Conservation (phyloP, 2,888 invertebrate species). For the Pomacea canaliculata region DNA sequence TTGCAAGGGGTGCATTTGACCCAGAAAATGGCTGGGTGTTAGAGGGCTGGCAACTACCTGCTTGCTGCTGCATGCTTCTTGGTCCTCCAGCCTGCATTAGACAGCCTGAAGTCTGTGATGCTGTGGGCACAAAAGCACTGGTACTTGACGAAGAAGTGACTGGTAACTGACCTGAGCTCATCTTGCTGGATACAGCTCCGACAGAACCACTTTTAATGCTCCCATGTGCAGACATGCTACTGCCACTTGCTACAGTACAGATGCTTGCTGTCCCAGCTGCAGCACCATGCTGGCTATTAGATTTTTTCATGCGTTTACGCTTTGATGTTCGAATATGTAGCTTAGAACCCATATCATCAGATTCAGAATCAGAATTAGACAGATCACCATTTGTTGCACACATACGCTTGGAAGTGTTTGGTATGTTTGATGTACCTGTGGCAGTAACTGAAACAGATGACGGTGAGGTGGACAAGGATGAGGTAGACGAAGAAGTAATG, state of each 20-base stretch:
- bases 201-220: no score
- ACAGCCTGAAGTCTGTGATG: background rate
- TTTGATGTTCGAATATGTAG: background rate
- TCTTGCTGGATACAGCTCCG: no score
- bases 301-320: background rate
- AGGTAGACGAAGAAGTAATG: background rate
- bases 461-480: background rate
- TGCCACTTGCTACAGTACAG: no score
- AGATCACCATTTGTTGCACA: background rate
- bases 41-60: no score
- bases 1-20: background rate
- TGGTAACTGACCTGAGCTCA: no score
- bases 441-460: background rate
- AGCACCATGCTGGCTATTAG: no score
- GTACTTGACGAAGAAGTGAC: no score
- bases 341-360: background rate
- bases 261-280: no score
- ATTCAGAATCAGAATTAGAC: constrained; percentile 14
- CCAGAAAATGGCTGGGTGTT: no score
- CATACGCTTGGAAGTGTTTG: background rate
- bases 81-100: background rate
- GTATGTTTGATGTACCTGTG: background rate
- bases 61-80: no score
- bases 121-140: background rate
- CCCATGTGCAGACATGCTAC: no score